phyloP scores from a whole-genome alignment of 2,797 vertebrate species.

The Atherinosoma microstoma region DNA sequence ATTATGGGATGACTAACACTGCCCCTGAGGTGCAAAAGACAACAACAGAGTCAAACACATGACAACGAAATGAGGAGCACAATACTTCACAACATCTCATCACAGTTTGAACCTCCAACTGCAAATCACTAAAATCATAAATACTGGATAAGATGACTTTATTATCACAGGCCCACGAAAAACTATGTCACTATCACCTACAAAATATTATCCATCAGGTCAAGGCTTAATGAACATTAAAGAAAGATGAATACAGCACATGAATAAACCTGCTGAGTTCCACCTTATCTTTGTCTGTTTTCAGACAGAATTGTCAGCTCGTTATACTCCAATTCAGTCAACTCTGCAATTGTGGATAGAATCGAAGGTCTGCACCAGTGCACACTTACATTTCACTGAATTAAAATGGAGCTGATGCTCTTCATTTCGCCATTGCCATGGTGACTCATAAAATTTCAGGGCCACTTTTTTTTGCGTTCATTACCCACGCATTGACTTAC shows the following conservation, averaged over 20 bases:
- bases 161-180: background rate
- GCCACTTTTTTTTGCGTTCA: background rate
- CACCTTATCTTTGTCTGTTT: background rate
- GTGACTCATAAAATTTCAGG: background rate
- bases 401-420: background rate
- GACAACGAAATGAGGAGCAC: background rate
- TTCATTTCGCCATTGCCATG: background rate
- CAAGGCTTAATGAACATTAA: background rate
- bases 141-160: background rate
- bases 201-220: background rate
- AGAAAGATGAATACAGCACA: too few species aligned
- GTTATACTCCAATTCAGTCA: background rate
- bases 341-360: background rate
- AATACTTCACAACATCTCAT: background rate
- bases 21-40: background rate
- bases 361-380: background rate
- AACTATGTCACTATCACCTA: background rate
- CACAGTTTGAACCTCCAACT: background rate
- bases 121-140: background rate
- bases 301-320: background rate
- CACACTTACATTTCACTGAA: background rate
- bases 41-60: background rate
- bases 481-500: background rate
- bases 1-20: background rate
- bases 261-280: background rate